Evolutionary conservation across 1,140 invertebrate genomes (phyloP), one percentile per base, ranked within the genome.

Genomic region (Lanistes nyassanus): DNA sequence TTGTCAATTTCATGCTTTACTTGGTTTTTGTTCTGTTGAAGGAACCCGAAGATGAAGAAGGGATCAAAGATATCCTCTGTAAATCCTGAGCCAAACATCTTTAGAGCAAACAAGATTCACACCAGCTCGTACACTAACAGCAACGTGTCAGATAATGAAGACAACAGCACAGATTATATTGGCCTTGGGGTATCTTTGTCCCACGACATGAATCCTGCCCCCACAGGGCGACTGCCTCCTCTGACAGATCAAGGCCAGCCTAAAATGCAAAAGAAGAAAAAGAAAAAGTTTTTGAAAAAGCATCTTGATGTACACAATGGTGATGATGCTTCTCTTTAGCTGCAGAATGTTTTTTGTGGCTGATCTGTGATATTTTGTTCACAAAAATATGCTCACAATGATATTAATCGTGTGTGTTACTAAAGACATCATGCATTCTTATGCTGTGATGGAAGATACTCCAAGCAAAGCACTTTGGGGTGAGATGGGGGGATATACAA

Each of bases 281-380:
- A 78, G 74, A 77, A 79, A 68, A 79, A 77, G 60, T 75, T 83
- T 29, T 75, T 81, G 73, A 81, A 81, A 68, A 81, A 77, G 64
- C 53, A 80, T 47, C 78, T 75, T 21, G 56, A 67, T 64, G 23
- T 72, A 4, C 62, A 77, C 34, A 69, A 81, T 51, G 70, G 74
- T 68, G 74, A 78, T 29, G 16, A 37, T 21, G 42, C 29, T 62
- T 60, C 29, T 55, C 16, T 67, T 68, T 51, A 53, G 29, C 29
- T 19, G 1, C 36, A 71, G 0, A 55, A 29, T 29, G 47, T 39
- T 51, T 26, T 21, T 19, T 42, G 16, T n/a, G 11, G 3, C 0
- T 42, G 55, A 16, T 26, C 23, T 62, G 23, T 31, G 34, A 39
- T 56, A 29, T 16, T 42, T 39, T 67, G 11, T 7, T 16, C 0